Conservation (phyloP, 53 echinoderm and acorn worm genomes). For the Crossaster papposus region DNA sequence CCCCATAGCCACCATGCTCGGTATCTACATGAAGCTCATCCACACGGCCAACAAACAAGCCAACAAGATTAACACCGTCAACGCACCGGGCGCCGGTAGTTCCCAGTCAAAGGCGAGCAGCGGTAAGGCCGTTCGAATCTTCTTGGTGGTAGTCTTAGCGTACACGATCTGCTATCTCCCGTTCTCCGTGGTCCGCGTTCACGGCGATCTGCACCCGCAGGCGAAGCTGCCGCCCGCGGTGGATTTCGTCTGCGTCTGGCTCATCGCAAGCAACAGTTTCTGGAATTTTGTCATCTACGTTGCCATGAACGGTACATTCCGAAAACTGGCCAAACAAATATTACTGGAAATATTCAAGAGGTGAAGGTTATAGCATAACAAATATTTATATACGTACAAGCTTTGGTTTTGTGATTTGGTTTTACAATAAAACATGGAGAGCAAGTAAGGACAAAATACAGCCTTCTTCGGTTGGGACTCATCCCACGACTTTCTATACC, state of each 20-base stretch:
- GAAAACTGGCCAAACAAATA: background rate
- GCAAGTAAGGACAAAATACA: no score
- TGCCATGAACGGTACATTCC: constrained; percentile 38
- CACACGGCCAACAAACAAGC: constrained; percentile 29
- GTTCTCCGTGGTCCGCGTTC: constrained; percentile 14
- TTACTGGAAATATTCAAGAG: constrained; percentile 2
- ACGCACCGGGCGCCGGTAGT: background rate
- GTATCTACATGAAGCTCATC: constrained; percentile 42
- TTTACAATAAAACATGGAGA: no score
- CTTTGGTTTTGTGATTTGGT: no score
- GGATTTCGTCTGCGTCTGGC: constrained; percentile 5
- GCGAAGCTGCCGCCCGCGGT: background rate
- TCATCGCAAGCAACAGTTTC: constrained; percentile 1
- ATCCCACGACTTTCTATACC: no score
- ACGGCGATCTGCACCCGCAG: background rate
- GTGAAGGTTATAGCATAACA: background rate
- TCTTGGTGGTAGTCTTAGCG: constrained; percentile 73
- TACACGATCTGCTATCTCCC: constrained; percentile 83
- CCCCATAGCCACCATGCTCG: constrained; percentile 4
- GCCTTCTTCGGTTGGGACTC: no score
- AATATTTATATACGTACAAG: no score
- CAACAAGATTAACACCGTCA: background rate
- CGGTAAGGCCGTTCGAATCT: constrained; percentile 74
- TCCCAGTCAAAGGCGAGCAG: background rate
- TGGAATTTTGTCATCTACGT: constrained; percentile 42